These are phyloP conservation scores for Melanostoma scalare DNA, from an alignment of 2,888 invertebrate genomes.

Conservation along the genomic window DNA sequence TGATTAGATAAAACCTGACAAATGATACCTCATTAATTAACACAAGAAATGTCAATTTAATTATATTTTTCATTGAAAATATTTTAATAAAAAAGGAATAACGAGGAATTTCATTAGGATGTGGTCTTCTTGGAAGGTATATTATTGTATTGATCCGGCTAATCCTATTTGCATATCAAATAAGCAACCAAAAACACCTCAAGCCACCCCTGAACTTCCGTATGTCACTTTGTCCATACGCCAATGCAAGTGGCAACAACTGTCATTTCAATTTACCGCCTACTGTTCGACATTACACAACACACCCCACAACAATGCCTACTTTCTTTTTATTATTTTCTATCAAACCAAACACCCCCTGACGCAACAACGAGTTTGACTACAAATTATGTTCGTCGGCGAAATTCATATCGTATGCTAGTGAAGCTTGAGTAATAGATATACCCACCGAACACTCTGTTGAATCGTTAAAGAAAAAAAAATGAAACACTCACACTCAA, in stretches of 20 bases:
- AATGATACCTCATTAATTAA: not conserved
- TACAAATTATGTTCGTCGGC: not conserved
- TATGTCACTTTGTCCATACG: conserved; percentile 19
- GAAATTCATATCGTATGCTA: conserved; percentile 37
- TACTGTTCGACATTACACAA: conserved; percentile 30
- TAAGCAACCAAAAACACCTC: conserved; percentile 9
- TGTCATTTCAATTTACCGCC: conserved; percentile 57
- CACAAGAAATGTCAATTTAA: too few relatives aligned
- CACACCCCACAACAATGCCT: conserved; percentile 28
- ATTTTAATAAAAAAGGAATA: too few relatives aligned
- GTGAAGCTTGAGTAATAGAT: conserved; percentile 22
- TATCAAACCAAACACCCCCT: conserved; percentile 12
- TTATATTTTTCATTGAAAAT: too few relatives aligned
- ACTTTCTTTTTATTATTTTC: not conserved
- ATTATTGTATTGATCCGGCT: too few relatives aligned
- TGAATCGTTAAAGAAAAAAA: conserved; percentile 31
- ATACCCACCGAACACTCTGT: conserved; percentile 24
- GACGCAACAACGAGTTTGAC: not conserved
- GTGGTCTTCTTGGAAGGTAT: too few relatives aligned
- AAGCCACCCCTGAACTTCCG: conserved; percentile 37
- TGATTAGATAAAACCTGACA: conserved; percentile 50
- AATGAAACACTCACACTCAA: conserved; percentile 8
- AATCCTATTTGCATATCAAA: not conserved
- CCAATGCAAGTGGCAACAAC: conserved; percentile 41
- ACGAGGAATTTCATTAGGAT: too few relatives aligned